Conservation (phyloP, 2,113 vertebrate genomes). For the Oostethus manadensis region DNA sequence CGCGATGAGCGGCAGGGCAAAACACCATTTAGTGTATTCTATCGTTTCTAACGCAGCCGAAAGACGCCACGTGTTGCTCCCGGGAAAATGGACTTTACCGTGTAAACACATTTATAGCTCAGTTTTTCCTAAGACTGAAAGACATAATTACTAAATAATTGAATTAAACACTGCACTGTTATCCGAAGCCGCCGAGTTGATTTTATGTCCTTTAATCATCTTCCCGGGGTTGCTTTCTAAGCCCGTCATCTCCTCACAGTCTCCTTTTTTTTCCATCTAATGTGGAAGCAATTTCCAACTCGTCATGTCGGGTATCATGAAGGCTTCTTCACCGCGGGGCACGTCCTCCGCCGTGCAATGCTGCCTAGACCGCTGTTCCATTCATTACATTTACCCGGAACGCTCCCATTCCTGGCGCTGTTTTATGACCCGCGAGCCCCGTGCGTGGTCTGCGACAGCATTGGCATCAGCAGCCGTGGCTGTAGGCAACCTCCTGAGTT, state of each 20-base stretch:
- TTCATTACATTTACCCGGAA: background rate
- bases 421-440: too few species aligned
- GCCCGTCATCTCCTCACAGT: conserved; percentile 20
- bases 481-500: too few species aligned
- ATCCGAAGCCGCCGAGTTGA: conserved; percentile 39
- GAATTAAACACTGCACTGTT: conserved; percentile 53
- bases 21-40: conserved; percentile 39
- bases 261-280: conserved; percentile 40
- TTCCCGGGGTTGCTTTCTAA: conserved; percentile 36
- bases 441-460: too few species aligned
- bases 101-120: conserved; percentile 37
- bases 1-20: conserved; percentile 23
- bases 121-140: conserved; percentile 37
- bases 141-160: conserved; percentile 58
- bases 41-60: conserved; percentile 63
- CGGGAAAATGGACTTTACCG: conserved; percentile 47
- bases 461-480: too few species aligned
- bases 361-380: background rate
- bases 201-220: conserved; percentile 49
- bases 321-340: conserved; percentile 19
- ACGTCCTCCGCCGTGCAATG: conserved; percentile 8
- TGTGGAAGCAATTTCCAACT: conserved; percentile 57
- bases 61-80: conserved; percentile 34
- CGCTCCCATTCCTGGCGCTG: too few species aligned
- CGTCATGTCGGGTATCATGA: conserved; percentile 53